Evolutionary conservation across 1,140 invertebrate genomes (phyloP).

Genomic region (Colletes latitarsis): DNA sequence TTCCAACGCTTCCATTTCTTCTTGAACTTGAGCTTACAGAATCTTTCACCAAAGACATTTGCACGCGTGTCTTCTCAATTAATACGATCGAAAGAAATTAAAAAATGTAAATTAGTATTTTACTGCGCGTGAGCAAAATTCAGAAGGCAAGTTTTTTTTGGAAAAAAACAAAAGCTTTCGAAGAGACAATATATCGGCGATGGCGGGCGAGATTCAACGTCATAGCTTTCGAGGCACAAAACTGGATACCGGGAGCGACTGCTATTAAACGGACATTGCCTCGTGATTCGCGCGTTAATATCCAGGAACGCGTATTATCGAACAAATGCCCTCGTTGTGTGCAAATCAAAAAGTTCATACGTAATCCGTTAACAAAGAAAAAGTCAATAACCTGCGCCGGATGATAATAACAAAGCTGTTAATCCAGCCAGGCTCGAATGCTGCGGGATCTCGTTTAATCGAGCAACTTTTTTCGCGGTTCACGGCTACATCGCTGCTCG

Average conservation of each 20-base stretch:
- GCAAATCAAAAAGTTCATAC: slow-evolving; percentile 43
- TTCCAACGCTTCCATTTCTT: too few relatives aligned
- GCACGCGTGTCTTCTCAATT: too few relatives aligned
- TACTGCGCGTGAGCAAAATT: too few relatives aligned
- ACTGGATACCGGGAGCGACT: slow-evolving; percentile 13
- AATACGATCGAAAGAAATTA: too few relatives aligned
- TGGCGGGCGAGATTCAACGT: slow-evolving; percentile 13
- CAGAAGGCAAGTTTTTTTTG: too few relatives aligned
- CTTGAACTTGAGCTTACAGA: too few relatives aligned
- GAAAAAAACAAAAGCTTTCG: neutral
- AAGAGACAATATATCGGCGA: slow-evolving; percentile 16
- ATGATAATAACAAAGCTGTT: slow-evolving; percentile 47
- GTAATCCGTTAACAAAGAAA: slow-evolving; percentile 28
- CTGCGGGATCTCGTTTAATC: slow-evolving; percentile 61
- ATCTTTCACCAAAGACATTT: too few relatives aligned
- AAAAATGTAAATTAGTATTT: too few relatives aligned
- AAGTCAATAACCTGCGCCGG: slow-evolving; percentile 10
- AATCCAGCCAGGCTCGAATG: slow-evolving; percentile 37
- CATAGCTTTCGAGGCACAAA: slow-evolving; percentile 9
- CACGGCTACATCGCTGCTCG: slow-evolving; percentile 59
- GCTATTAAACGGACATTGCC: slow-evolving; percentile 27
- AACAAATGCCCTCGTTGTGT: slow-evolving; percentile 21
- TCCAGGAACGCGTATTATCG: slow-evolving; percentile 35
- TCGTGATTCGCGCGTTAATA: slow-evolving; percentile 34
- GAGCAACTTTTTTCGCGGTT: slow-evolving; percentile 65